A percentile compares a stretch with the other conserved stretches of the same genome.
These are phyloP conservation scores for Acronicta leporina DNA, from an alignment of 2,888 invertebrate species.

Conservation along the genomic window DNA sequence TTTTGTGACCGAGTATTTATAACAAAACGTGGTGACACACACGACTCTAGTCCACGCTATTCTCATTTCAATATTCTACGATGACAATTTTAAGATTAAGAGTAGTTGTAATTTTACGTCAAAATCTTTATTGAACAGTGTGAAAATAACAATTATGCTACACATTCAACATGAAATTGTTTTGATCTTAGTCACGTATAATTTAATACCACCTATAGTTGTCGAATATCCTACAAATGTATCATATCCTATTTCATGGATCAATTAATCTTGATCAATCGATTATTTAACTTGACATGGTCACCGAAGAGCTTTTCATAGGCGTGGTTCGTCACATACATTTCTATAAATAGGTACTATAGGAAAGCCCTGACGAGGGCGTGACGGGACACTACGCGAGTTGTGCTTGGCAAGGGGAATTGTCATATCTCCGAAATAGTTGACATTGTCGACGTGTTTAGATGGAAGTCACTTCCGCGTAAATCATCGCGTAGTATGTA, in stretches of 20 bases:
- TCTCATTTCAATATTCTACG: constrained; percentile 60
- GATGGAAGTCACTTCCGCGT: constrained; percentile 74
- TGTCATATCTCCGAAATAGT: constrained; percentile 74
- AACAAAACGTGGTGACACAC: constrained; percentile 74
- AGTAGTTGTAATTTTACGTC: constrained; percentile 26
- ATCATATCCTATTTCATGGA: too few species aligned
- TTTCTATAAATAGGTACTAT: constrained; percentile 63
- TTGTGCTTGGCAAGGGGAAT: constrained; percentile 72
- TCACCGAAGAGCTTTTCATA: constrained; percentile 23
- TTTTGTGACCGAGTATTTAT: constrained; percentile 78
- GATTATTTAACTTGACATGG: constrained; percentile 26
- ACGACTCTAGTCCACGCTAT: constrained; percentile 68
- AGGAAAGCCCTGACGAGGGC: constrained; percentile 73
- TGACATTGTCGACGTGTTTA: constrained; percentile 79
- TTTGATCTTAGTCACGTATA: neutral
- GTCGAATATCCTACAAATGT: too few species aligned
- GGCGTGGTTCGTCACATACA: constrained; percentile 46
- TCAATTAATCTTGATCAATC: too few species aligned
- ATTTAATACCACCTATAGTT: neutral
- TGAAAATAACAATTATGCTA: constrained; percentile 8
- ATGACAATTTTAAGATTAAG: constrained; percentile 57
- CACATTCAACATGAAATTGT: constrained; percentile 1
- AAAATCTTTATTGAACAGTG: constrained; percentile 21
- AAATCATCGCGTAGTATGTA: constrained; percentile 45
- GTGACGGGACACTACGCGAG: constrained; percentile 59